Evolutionary conservation across 2,888 invertebrate species (phyloP).

Genomic region (Macrophya annulata): DNA sequence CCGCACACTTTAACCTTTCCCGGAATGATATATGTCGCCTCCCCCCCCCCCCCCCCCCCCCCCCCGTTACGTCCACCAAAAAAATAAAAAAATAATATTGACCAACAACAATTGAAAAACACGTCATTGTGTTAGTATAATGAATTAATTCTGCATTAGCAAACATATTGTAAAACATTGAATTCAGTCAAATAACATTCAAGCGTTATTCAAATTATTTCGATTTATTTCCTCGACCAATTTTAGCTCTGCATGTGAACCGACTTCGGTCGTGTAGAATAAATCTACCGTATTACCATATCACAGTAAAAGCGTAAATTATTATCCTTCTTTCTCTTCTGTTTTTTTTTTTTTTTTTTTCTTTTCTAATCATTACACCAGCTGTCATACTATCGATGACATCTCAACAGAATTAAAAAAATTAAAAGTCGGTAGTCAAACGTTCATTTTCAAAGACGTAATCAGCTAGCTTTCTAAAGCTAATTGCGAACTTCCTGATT

Average conservation of each 20-base stretch:
- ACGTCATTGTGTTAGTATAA: not conserved
- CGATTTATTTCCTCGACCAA: not conserved
- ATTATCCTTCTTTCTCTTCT: too few species aligned
- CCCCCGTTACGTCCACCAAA: too few species aligned
- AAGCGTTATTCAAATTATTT: constrained; percentile 20
- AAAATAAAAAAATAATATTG: constrained; percentile 10
- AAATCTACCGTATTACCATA: not conserved
- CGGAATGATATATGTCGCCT: not conserved
- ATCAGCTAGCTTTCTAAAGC: not conserved
- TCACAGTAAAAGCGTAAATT: not conserved
- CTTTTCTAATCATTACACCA: not conserved
- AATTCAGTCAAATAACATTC: constrained; percentile 20
- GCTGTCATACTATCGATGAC: not conserved
- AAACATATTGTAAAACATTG: constrained; percentile 15
- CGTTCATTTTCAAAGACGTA: not conserved
- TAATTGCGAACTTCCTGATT: not conserved
- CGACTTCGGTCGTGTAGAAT: not conserved
- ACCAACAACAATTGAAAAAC: constrained; percentile 17
- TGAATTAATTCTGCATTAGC: constrained; percentile 3
- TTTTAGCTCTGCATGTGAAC: not conserved
- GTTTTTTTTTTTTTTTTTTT: not conserved
- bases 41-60: too few species aligned
- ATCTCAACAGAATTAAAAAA: not conserved
- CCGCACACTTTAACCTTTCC: not conserved
- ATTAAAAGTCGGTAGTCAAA: not conserved